phyloP scores from a whole-genome alignment of 2,113 vertebrate genomes.

The Paramormyrops kingsleyae region DNA sequence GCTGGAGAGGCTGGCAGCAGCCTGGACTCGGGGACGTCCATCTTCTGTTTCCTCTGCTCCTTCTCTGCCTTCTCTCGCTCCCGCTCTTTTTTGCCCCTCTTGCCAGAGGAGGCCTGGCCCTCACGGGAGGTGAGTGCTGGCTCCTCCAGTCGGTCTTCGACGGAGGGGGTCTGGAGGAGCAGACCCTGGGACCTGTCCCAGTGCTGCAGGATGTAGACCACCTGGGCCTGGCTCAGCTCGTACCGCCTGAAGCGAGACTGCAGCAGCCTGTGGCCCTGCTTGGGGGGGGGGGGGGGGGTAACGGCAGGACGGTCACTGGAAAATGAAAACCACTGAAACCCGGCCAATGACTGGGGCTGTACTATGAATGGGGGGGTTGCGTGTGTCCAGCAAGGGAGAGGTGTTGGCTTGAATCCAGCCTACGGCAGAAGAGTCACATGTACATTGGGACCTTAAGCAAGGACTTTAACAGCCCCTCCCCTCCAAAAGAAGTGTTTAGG shows the following conservation, averaged over 20 bases:
- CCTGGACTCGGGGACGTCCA: constrained; percentile 26
- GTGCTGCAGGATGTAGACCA: constrained; percentile 53
- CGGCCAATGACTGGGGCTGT: not conserved
- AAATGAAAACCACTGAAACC: not conserved
- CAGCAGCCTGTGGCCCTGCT: constrained; percentile 43
- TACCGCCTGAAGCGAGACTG: constrained; percentile 61
- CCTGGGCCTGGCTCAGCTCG: constrained; percentile 51
- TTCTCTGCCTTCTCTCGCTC: constrained; percentile 58
- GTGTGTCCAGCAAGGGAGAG: not conserved
- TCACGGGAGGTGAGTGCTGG: constrained; percentile 20
- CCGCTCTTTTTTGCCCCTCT: constrained; percentile 49
- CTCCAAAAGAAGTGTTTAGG: not conserved
- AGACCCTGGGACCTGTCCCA: constrained; percentile 72
- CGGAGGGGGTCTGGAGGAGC: constrained; percentile 33
- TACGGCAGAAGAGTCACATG: no score
- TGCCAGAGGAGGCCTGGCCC: constrained; percentile 45
- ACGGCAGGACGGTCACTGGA: not conserved
- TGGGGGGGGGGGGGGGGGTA: not conserved
- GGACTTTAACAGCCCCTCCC: not conserved
- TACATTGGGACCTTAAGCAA: not conserved
- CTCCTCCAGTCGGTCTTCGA: constrained; percentile 51
- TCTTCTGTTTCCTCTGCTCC: constrained; percentile 41
- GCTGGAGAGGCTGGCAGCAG: constrained; percentile 13
- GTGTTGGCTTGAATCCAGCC: no score
- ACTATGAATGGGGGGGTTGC: not conserved